Conservation (phyloP, 2,113 vertebrate genomes). For the Spea bombifrons region DNA sequence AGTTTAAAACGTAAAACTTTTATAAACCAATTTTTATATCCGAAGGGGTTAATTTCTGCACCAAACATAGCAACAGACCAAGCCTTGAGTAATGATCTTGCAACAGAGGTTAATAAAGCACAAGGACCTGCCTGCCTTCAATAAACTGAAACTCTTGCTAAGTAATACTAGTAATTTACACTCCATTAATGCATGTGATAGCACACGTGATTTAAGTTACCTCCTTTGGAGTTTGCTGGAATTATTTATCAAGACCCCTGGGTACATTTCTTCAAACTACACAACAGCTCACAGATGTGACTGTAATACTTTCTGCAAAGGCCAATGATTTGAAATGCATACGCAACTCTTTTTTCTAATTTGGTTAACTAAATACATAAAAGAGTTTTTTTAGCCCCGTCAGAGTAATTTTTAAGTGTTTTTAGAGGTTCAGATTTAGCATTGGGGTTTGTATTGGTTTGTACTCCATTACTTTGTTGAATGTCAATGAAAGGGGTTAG, state of each 20-base stretch:
- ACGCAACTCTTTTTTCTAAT: conserved; percentile 43
- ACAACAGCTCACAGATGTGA: conserved; percentile 57
- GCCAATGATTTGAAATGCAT: conserved; percentile 48
- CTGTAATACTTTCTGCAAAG: conserved; percentile 52
- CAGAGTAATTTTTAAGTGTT: no score
- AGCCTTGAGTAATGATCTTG: not conserved
- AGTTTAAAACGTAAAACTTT: no score
- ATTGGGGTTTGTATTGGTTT: no score
- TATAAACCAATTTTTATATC: no score
- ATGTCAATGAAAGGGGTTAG: no score
- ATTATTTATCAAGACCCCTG: conserved; percentile 67
- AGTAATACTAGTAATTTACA: conserved; percentile 45
- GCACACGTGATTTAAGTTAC: conserved; percentile 47
- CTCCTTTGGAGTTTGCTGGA: conserved; percentile 20
- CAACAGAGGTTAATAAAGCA: not conserved
- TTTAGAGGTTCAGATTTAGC: no score
- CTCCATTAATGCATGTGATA: conserved; percentile 38
- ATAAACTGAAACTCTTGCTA: not conserved
- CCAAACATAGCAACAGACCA: no score
- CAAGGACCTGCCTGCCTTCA: not conserved
- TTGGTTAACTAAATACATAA: conserved; percentile 45
- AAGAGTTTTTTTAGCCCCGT: conserved; percentile 8
- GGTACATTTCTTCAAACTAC: conserved; percentile 54
- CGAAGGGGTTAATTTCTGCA: no score
- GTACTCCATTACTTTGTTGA: no score